Evolutionary conservation across 2,113 vertebrate genomes (phyloP), one percentile per base, ranked within the genome.

Genomic region (Brachypodius melanocephalos): DNA sequence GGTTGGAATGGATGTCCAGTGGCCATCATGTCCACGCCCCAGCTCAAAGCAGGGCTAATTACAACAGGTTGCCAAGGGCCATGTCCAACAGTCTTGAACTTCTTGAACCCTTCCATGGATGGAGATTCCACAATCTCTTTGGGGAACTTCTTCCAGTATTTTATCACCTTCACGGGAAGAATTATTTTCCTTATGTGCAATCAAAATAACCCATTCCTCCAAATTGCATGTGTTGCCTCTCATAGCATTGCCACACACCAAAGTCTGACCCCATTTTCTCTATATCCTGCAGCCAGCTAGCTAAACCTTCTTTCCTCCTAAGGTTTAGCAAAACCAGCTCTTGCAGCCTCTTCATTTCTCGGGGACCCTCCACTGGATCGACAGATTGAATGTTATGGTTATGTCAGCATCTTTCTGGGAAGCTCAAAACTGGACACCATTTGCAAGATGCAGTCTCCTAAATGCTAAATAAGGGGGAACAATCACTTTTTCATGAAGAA

Each of bases 21-120:
- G 55, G 42, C 19, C 18, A 62, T 9, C 1, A 0, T 5, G 8
- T 12, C 40, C 22, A 62, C 26, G 2, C 1, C 24, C 1, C 5
- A 87, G 9, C 26, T 31, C 51, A 67, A 54, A 84, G 46, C 16
- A 90, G 32, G 21, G 43, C 43, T 42, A 42, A 61, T 28, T 54
- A 48, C 21, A 83, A 34, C 21, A 88, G 59, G 24, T 2, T 66
- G 26, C 31, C 1, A 4, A 59, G 10, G 16, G 25, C 29, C 32
- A 34, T 0, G 0, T 67, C 31, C 31, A 81, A 12, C 18, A 38
- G 5, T 22, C 61, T n/a, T 29, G 21, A 75, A 71, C 29, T 63
- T 38, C 61, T n/a, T 62, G 19, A 83, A 76, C 15, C 51, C 9
- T 20, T 86, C 19, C 16, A 62, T 9, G 42, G 29, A 74, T 9